These are phyloP conservation scores for Amiota mariae DNA, from an alignment of 2,888 invertebrate species.

Conservation along the genomic window DNA sequence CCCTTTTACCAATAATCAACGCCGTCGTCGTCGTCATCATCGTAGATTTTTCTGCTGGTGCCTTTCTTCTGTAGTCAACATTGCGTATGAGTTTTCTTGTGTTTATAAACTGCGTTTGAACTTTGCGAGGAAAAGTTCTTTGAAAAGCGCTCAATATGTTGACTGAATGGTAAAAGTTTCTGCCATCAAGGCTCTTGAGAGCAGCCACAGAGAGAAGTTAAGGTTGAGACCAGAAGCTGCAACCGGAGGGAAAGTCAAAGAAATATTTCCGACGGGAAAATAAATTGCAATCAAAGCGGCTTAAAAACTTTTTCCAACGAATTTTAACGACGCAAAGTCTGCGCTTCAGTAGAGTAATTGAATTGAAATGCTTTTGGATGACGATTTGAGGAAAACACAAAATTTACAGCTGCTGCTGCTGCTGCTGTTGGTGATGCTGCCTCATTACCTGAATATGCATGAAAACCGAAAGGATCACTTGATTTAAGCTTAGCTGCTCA, in stretches of 20 bases:
- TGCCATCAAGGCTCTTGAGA: background rate
- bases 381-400: constrained; percentile 6
- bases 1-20: too few species aligned
- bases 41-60: too few species aligned
- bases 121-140: too few species aligned
- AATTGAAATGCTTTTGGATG: background rate
- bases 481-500: background rate
- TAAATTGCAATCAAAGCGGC: constrained; percentile 22
- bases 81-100: too few species aligned
- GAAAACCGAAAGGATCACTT: background rate
- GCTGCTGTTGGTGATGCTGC: too few species aligned
- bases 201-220: background rate
- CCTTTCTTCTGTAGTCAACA: background rate
- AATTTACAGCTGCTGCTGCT: constrained; percentile 13
- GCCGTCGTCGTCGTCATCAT: too few species aligned
- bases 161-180: constrained; percentile 23
- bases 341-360: background rate
- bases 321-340: background rate
- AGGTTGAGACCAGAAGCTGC: background rate
- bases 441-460: background rate
- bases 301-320: constrained; percentile 12
- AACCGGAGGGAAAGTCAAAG: background rate
- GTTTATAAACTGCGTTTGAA: too few species aligned
- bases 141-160: too few species aligned
- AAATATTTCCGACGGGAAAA: constrained; percentile 7